Base-by-base conservation (phyloP, 37 sponge, comb jelly and placozoan genomes). In the Hormiphora californensis region DNA sequence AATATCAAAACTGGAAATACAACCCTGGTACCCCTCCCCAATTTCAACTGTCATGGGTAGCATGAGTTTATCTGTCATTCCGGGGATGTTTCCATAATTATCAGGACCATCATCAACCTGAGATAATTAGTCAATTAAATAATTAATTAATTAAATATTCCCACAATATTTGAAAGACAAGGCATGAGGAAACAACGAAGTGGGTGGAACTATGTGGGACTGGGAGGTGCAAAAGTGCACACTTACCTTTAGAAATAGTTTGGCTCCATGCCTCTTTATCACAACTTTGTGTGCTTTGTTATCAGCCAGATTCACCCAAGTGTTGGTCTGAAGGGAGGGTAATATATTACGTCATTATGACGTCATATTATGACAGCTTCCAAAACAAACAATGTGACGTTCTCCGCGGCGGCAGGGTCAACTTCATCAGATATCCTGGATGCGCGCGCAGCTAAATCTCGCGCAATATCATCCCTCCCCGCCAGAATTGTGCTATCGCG, bases 1-100 rank as follows among this genome's bases (percentile, higher is more conserved):
- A 19, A 73, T 73, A 40, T 73, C 81, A 8, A 73, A 73, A 40
- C 81, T 73, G 46, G 81, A 73, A 25, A 73, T 73, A 28, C 81
- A 73, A 8, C 81, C 81, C 46, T 73, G 40, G 44, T 27, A 73
- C 27, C 35, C 43, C 22, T 41, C 17, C 1, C 81, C 81, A 15
- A 73, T 40, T 22, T 40, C 81, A n/a, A 73, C 81, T 9, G 12
- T 73, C 81, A 73, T 73, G 2, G 81, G 81, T 36, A 73, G 35
- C 81, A 73, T 73, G 44, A 73, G 43, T 46, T 73, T 73, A 28
- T 73, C 81, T 4, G 81, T 73, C 53, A 49, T 12, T 28, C 61
- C 61, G 3, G 61, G 61, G 3, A 57, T 5, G 1, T 33, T 43
- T n/a, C 81, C 43, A 28, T 73, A 73, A 28, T 73, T 43, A n/a